Conservation (phyloP, 2,888 invertebrate genomes). For the Chouioia cunea region DNA sequence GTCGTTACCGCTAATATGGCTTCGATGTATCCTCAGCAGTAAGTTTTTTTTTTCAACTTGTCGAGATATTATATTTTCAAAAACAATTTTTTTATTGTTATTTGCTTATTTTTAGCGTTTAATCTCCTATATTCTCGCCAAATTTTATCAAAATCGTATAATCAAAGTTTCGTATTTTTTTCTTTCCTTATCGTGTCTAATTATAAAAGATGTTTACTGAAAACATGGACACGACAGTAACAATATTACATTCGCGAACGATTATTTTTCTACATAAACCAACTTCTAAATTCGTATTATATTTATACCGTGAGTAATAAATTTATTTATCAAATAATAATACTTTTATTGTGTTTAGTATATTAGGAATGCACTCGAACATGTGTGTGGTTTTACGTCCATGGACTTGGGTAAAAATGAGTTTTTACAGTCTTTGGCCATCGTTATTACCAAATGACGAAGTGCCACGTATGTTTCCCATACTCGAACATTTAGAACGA, state of each 20-base stretch:
- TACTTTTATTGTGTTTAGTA: slow-evolving; percentile 59
- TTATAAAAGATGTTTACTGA: too few species aligned
- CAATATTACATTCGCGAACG: too few species aligned
- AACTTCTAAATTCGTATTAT: too few species aligned
- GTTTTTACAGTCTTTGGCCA: slow-evolving; percentile 58
- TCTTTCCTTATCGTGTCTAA: too few species aligned
- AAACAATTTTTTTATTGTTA: too few species aligned
- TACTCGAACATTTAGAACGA: slow-evolving; percentile 49
- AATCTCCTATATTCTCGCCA: too few species aligned
- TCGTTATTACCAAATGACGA: slow-evolving; percentile 56
- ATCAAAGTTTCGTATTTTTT: too few species aligned
- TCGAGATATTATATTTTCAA: neutral
- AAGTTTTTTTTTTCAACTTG: slow-evolving; percentile 28
- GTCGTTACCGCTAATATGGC: slow-evolving; percentile 75
- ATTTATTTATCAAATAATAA: neutral
- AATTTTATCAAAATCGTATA: too few species aligned
- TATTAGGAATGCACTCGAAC: slow-evolving; percentile 71
- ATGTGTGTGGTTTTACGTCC: slow-evolving; percentile 62
- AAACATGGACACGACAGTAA: too few species aligned
- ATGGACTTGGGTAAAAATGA: slow-evolving; percentile 48
- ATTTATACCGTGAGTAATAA: too few species aligned
- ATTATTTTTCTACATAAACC: too few species aligned
- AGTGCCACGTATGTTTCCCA: slow-evolving; percentile 56
- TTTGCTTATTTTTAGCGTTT: too few species aligned
- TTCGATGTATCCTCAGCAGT: slow-evolving; percentile 74